Base-by-base conservation (phyloP, 64 coral and sea anemone genomes). In the Hydrozoanthus tunicans region DNA sequence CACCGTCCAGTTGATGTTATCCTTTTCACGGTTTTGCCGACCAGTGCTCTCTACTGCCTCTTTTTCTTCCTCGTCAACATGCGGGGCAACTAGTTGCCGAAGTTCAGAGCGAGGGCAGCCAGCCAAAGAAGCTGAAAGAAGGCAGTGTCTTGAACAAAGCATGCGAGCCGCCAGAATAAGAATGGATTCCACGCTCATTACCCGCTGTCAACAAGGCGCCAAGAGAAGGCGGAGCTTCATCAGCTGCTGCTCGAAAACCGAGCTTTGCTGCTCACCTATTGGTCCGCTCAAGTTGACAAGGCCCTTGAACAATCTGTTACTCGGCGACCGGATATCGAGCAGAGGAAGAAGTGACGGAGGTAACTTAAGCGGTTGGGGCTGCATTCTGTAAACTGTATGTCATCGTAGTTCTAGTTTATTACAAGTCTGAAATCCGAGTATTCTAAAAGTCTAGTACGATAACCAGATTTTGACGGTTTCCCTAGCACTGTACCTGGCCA, bases 201-300 rank as follows among this genome's bases (percentile, higher is more conserved):
- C 84, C 84, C 24, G 84, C 84, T 88, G 84, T 88, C 84, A 88
- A 75, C 84, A 88, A 71, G 65, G 55, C 69, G 84, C 84, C 84
- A 88, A 88, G 51, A 88, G 74, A 23, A 88, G 84, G 84, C 84
- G 84, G 84, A 88, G 84, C 60, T 88, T 74, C n/a, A 74, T 73
- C 68, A 88, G 69, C 69, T 88, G 67, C 67, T 88, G 84, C 52
- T 73, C 53, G 68, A 88, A 88, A 74, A 70, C 23, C 68, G 67
- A 88, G 56, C 84, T 52, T 73, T 88, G 10, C 17, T 55, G 57
- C 55, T 70, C 56, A 26, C n/a, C 70, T 59, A 88, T 88, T 88
- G 84, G 84, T 88, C 68, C 24, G 84, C 61, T 74, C 26, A 60
- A 60, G 10, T 57, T 88, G 84, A 88, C 84, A 88, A 56, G 84